phyloP scores from a whole-genome alignment of 2,113 vertebrate species.

The Bos javanicus region DNA sequence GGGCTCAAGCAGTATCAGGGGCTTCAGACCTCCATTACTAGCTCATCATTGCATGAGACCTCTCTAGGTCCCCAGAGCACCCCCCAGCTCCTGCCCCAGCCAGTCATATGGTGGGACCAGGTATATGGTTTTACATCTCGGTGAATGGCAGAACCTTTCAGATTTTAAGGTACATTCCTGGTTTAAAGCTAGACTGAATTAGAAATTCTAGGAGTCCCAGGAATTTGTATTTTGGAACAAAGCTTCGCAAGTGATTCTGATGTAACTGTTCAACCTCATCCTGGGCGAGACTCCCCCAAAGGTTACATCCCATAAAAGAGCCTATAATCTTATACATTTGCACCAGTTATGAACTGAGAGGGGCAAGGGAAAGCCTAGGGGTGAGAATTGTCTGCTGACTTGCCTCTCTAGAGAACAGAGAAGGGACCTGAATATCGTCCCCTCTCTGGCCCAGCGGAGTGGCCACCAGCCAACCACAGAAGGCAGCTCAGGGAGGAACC shows the following conservation, averaged over 20 bases:
- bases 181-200: not conserved
- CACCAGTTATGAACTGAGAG: not conserved
- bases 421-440: not conserved
- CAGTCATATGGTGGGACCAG: not conserved
- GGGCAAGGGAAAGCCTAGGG: not conserved
- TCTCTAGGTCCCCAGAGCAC: not conserved
- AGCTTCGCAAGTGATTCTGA: not conserved
- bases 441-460: not conserved
- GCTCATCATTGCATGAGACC: not conserved
- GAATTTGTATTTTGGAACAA: not conserved
- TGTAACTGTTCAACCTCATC: not conserved
- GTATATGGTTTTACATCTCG: not conserved
- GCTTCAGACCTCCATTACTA: not conserved
- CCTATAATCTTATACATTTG: not conserved
- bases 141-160: not conserved
- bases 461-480: not conserved
- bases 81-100: too few relatives aligned
- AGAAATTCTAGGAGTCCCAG: not conserved
- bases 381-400: not conserved
- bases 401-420: not conserved
- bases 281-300: not conserved
- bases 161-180: not conserved
- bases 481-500: not conserved
- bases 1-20: not conserved
- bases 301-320: not conserved